These are phyloP conservation scores for Steinernema khuongi DNA, from an alignment of 1,140 invertebrate species.

Conservation along the genomic window DNA sequence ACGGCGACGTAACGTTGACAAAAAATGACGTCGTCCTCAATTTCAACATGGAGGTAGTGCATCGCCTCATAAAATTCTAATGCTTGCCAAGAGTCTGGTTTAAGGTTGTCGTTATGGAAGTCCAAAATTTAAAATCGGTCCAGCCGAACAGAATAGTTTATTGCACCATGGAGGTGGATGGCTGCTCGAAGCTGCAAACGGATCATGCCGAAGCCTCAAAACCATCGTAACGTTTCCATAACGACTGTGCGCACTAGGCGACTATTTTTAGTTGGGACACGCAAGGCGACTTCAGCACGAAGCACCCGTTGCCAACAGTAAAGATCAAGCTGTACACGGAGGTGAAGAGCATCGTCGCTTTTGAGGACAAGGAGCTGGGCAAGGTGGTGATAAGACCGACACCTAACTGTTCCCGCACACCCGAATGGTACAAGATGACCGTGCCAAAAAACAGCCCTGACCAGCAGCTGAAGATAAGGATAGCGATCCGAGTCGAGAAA, in stretches of 20 bases:
- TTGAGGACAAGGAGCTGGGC: conserved; percentile 95
- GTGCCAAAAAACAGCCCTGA: conserved; percentile 88
- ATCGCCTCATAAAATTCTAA: background rate
- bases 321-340: conserved; percentile 84
- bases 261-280: conserved; percentile 62
- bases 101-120: conserved; percentile 93
- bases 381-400: conserved; percentile 65
- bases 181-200: conserved; percentile 92
- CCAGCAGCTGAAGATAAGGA: conserved; percentile 91
- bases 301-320: conserved; percentile 87
- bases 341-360: conserved; percentile 88
- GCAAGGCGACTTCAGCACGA: conserved; percentile 96
- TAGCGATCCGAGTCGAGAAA: conserved; percentile 95
- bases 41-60: conserved; percentile 58
- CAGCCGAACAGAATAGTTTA: conserved; percentile 95
- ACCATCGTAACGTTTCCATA: conserved; percentile 59
- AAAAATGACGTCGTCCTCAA: conserved; percentile 53
- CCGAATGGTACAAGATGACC: conserved; percentile 96
- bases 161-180: conserved; percentile 98
- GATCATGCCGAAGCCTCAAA: conserved; percentile 98
- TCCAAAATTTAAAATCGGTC: conserved; percentile 91
- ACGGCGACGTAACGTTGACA: conserved; percentile 54
- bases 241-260: background rate
- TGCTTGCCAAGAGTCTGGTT: conserved; percentile 22
- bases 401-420: conserved; percentile 62